Base-by-base conservation (phyloP, 2,113 vertebrate species). In the Pollimyrus isidori region DNA sequence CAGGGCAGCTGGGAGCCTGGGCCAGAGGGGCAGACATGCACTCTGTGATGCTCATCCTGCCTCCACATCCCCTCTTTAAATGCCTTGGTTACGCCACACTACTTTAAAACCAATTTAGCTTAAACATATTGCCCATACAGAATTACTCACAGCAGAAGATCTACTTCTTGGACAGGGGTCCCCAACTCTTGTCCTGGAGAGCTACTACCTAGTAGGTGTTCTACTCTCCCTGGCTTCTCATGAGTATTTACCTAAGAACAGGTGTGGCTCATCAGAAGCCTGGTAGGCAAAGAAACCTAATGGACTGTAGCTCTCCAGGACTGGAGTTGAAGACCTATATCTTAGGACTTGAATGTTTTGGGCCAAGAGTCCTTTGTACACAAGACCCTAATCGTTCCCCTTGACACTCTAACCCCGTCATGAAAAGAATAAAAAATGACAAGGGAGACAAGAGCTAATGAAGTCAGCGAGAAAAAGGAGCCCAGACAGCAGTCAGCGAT, bases 1-100 rank as follows among this genome's bases (percentile, higher is more conserved):
- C 98, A 99, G 15, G 97, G 97, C 4, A 99, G 96, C 94, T 98
- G 98, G 0, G 98, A 97, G 0, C 97, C 98, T 99, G 88, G 69
- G 17, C 73, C 69, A 80, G 19, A 42, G 83, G 69, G 53, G 9
- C 13, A 88, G 76, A 56, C 0, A 73, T 1, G 52, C 69, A n/a
- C n/a, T 50, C 48, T 52, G 46, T 26, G 23, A 86, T 39, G 39
- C 30, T 17, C 13, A 76, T 73, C 4, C 30, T 39, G 17, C 0
- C 1, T 53, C 69, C n/a, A 26, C n/a, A 73, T 35, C 69, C 69
- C 5, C 65, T 73, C 3, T 35, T 73, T 35, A 73, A 35, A 73
- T 15, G 69, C 69, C 30, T 73, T 48, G 2, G 13, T 30, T 62
- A 62, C 58, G 10, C 58, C 58, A 62, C n/a, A 62, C 7, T 62